Conservation (phyloP, 2,888 invertebrate genomes). For the Oscheius sp. region DNA sequence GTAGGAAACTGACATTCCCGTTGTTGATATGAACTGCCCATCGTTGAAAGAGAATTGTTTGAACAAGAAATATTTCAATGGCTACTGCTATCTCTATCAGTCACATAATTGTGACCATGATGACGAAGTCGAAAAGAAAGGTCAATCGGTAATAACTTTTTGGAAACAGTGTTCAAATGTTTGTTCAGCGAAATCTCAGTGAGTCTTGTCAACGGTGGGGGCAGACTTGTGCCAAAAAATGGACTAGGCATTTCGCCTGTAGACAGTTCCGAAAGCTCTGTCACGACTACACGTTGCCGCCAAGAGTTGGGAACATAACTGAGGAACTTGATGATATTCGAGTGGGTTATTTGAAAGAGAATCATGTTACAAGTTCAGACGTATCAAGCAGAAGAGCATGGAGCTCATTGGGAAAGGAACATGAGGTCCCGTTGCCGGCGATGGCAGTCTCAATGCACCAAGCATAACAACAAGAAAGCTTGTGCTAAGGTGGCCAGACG, state of each 20-base stretch:
- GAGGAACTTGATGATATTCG: conserved; percentile 17
- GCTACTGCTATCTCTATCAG: conserved; percentile 48
- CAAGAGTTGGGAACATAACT: conserved; percentile 11
- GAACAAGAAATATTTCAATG: conserved; percentile 41
- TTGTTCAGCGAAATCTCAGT: conserved; percentile 1
- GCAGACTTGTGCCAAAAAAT: conserved; percentile 40
- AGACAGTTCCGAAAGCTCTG: conserved; percentile 45
- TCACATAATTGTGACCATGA: conserved; percentile 38
- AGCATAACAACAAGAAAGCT: background rate
- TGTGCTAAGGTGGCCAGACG: background rate
- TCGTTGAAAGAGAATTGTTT: conserved; percentile 42
- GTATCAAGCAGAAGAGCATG: background rate
- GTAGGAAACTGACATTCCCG: conserved; percentile 14
- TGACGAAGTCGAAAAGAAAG: conserved; percentile 36
- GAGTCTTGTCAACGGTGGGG: conserved; percentile 18
- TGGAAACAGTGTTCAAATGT: conserved; percentile 3
- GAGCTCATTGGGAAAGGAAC: conserved; percentile 12
- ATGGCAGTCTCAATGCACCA: conserved; percentile 7
- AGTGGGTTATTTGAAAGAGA: background rate
- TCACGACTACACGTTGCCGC: conserved; percentile 37
- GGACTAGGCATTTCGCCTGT: conserved; percentile 46
- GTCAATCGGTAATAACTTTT: conserved; percentile 15
- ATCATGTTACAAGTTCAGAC: background rate
- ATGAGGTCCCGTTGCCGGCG: conserved; percentile 22
- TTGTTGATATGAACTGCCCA: conserved; percentile 38